These are phyloP conservation scores for Dolichallabes microphthalmus DNA, from an alignment of 2,113 vertebrate genomes.

Conservation along the genomic window DNA sequence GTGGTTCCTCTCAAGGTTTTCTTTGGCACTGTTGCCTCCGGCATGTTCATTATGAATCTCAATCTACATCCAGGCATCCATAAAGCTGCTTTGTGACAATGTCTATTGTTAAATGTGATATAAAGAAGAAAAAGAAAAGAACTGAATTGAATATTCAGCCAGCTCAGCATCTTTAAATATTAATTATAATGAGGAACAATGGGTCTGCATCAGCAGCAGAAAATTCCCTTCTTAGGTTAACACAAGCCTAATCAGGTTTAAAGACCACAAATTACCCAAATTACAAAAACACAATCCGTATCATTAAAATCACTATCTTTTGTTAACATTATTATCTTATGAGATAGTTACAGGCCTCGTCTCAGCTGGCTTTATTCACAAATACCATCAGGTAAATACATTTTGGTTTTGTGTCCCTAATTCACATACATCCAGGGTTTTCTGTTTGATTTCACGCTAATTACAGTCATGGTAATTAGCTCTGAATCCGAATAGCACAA, in stretches of 20 bases:
- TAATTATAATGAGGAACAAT: not conserved
- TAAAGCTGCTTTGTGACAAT: not conserved
- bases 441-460: constrained; percentile 52
- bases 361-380: constrained; percentile 43
- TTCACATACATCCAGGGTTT: constrained; percentile 48
- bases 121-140: not conserved
- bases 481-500: constrained; percentile 51
- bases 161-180: constrained; percentile 2
- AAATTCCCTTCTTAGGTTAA: not conserved
- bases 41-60: not conserved
- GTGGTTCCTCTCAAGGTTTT: not conserved
- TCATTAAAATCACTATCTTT: not conserved
- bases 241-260: not conserved
- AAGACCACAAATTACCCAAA: not conserved
- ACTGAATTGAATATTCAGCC: not conserved
- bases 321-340: constrained; percentile 36
- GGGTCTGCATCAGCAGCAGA: not conserved
- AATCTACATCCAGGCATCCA: not conserved
- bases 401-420: constrained; percentile 45
- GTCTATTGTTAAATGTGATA: not conserved
- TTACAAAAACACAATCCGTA: not conserved
- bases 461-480: constrained; percentile 53
- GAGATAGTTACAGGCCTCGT: constrained; percentile 51
- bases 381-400: constrained; percentile 42
- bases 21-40: not conserved